These are phyloP conservation scores for Cephus runcator DNA, from an alignment of 2,888 invertebrate species.

Conservation along the genomic window DNA sequence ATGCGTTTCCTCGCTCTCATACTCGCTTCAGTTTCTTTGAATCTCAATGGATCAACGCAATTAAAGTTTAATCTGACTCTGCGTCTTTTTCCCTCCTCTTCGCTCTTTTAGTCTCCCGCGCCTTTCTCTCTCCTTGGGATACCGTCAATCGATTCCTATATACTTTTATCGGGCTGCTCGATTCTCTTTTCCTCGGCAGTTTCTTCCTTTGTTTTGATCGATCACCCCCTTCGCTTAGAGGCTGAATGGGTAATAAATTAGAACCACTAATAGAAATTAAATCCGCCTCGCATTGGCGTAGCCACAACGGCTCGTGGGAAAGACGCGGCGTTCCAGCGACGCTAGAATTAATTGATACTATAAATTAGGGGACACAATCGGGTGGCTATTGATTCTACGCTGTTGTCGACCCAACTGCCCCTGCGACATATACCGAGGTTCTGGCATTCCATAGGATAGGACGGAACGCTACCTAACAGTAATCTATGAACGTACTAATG, in stretches of 20 bases:
- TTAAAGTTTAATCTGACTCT: constrained; percentile 40
- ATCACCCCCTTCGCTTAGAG: constrained; percentile 28
- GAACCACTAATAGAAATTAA: constrained; percentile 58
- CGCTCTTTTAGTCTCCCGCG: constrained; percentile 5
- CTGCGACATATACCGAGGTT: constrained; percentile 5
- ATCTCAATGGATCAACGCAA: constrained; percentile 43
- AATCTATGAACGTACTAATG: not conserved
- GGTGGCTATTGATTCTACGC: constrained; percentile 53
- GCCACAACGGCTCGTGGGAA: constrained; percentile 27
- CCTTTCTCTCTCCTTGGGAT: constrained; percentile 21
- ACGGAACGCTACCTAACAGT: not conserved
- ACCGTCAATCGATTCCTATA: constrained; percentile 14
- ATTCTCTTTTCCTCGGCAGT: constrained; percentile 20
- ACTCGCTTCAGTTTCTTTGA: constrained; percentile 26
- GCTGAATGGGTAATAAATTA: constrained; percentile 54
- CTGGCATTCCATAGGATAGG: constrained; percentile 12
- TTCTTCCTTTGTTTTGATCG: constrained; percentile 39
- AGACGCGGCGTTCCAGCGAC: constrained; percentile 35
- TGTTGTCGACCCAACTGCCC: constrained; percentile 13
- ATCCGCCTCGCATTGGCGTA: constrained; percentile 45
- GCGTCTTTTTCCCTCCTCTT: constrained; percentile 22
- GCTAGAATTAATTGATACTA: constrained; percentile 62
- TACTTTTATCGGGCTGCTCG: constrained; percentile 9
- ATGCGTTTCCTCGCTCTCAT: constrained; percentile 2
- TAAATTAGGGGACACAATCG: constrained; percentile 63